Evolutionary conservation across 2,797 vertebrate genomes (phyloP), one percentile per base, ranked within the genome.

Genomic region (Capromys pilorides): DNA sequence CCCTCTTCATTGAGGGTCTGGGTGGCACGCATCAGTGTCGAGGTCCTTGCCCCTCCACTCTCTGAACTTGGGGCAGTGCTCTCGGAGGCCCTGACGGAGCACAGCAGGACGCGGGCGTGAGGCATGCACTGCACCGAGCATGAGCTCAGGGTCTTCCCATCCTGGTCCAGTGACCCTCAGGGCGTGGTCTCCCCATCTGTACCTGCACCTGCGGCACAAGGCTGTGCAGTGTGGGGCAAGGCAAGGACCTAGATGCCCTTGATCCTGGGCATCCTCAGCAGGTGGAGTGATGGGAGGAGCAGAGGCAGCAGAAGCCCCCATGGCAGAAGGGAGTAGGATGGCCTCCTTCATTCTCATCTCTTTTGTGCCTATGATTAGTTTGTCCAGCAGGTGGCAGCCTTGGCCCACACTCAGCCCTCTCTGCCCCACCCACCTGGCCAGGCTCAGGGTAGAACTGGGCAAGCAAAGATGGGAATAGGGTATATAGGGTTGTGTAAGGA

Each of bases 361-460:
- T 0, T 54, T 33, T 4, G 64, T 0, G 22, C 86, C 39, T 28
- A 21, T 51, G 39, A 36, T 45, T 0, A 0, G 0, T 24, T 57
- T 59, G 54, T 91, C 97, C 97, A 97, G 96, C 95, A 97, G 97
- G 95, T 97, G 97, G 97, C 97, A 96, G 94, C 79, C 94, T 95
- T 21, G 0, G 91, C 83, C 93, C 41, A 0, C 0, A 1, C 81
- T 96, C 95, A 0, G 93, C 39, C 6, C 6, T 66, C 49, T 41
- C 4, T 16, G 66, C 39, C 93, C 71, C 12, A 0, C 71, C 88
- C 28, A 36, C 26, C 41, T 13, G 2, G 24, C 39, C 67, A 14
- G 6, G 26, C 41, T 49, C 6, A 5, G 3, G 73, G 26, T 26
- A 28, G 41, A 45, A 28, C 45, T 54, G 22, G 31, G 49, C 7